Base-by-base conservation (phyloP, 2,888 invertebrate genomes). In the Tridacna gigas region DNA sequence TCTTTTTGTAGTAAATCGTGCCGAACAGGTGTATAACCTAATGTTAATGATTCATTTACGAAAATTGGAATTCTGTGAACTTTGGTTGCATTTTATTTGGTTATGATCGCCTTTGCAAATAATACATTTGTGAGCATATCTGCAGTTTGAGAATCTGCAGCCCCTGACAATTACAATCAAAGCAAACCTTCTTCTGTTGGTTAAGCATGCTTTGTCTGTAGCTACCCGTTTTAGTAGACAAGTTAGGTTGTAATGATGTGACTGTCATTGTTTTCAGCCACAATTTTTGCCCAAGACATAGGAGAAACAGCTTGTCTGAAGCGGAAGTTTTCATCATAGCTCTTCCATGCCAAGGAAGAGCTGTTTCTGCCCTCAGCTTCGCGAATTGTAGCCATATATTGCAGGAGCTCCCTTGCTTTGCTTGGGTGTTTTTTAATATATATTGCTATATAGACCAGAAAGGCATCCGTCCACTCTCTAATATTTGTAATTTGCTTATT, bases 251-350 rank as follows among this genome's bases (percentile, higher is more conserved):
- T n/a, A 28, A 74, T 9, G 63, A 25, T 22, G 65, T 63, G 3
- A 28, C 12, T 26, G 79, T 26, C 73, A 79, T 79, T 1, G 37
- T n/a, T 25, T 37, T 60, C 5, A 79, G 63, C 79, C 79, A 79
- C 1, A n/a, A 79, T 18, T 71, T 37, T 60, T 3, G 60, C 48
- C 79, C 74, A 79, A n/a, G 51, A 56, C 51, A 66, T 65, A 22
- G 37, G 37, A 9, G 65, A 20, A 15, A 61, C 61, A 7, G 61
- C 61, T 61, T 61, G 61, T 20, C 61, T 61, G 13, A 11, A n/a
- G 18, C 61, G 18, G n/a, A 61, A 61, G 61, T 20, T 20, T 61
- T 61, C 61, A 61, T 61, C 61, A 61, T 61, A 61, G 18, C 22
- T 20, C 12, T 22, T 11, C 61, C 61, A 61, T 9, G 61, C 61